Percentiles rank a stretch among this genome's conserved stretches.
phyloP scores from a whole-genome alignment of 1,140 invertebrate genomes.

The Geopemphigus sp. region DNA sequence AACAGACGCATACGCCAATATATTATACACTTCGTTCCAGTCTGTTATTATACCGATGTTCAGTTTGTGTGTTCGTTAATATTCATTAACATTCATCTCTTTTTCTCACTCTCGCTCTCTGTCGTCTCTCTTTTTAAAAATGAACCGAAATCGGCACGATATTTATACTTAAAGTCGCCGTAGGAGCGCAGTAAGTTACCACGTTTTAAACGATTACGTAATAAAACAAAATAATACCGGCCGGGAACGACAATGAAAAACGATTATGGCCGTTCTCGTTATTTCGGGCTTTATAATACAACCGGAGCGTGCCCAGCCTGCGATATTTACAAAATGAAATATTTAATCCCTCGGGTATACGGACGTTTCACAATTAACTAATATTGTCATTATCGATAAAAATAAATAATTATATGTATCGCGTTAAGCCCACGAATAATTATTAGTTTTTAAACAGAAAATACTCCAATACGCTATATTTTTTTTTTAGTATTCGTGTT shows the following conservation, averaged over 20 bases:
- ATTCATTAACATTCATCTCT: too few species aligned
- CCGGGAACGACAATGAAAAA: neutral
- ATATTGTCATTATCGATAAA: too few species aligned
- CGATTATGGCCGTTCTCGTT: neutral
- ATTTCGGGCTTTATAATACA: neutral
- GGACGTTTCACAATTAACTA: conserved; percentile 3
- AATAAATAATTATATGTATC: too few species aligned
- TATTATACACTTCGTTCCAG: neutral
- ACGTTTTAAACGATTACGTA: neutral
- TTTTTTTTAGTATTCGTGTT: too few species aligned
- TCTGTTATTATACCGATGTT: neutral
- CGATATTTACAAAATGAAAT: neutral
- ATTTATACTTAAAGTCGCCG: neutral
- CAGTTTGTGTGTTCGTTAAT: neutral
- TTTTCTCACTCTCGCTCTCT: too few species aligned
- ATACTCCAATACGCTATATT: too few species aligned
- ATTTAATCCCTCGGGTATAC: neutral
- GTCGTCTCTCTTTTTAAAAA: neutral
- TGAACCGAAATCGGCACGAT: neutral
- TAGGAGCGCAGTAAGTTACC: neutral
- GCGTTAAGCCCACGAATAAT: too few species aligned
- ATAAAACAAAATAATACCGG: neutral
- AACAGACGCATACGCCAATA: neutral
- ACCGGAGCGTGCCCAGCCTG: neutral
- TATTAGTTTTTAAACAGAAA: too few species aligned